phyloP scores from a whole-genome alignment of 2,797 vertebrate species.

The Acanthurus tractus region DNA sequence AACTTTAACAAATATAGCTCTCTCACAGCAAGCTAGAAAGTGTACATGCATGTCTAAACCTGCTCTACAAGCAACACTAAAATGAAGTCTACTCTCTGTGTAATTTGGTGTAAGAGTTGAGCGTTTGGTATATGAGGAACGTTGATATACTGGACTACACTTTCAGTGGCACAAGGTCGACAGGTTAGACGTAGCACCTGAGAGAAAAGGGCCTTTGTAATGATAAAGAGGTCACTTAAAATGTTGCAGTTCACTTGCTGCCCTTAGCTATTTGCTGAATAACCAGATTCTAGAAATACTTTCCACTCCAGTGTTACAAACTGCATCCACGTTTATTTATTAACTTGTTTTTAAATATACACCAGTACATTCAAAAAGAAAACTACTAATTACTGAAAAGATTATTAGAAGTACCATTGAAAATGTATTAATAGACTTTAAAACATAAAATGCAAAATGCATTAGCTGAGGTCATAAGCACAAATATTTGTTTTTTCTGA shows the following conservation, averaged over 20 bases:
- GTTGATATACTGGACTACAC: neutral
- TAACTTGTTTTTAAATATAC: slow-evolving; percentile 1
- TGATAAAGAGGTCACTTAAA: slow-evolving; percentile 54
- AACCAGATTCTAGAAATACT: slow-evolving; percentile 53
- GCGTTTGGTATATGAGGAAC: neutral
- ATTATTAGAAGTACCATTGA: neutral
- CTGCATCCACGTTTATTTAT: slow-evolving; percentile 10
- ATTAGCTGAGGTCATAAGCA: neutral
- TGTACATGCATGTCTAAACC: too few species aligned
- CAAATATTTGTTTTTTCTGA: neutral
- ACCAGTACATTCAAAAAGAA: neutral
- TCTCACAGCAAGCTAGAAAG: neutral
- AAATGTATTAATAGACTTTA: neutral
- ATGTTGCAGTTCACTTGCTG: slow-evolving; percentile 50
- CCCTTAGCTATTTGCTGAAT: slow-evolving; percentile 58
- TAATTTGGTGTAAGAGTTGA: too few species aligned
- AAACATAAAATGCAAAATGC: neutral
- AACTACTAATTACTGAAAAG: neutral
- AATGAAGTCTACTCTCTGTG: neutral
- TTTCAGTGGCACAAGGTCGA: slow-evolving; percentile 38
- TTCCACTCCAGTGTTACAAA: slow-evolving; percentile 51
- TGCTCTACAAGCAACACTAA: neutral
- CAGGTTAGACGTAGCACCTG: slow-evolving; percentile 37
- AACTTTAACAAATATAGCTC: slow-evolving; percentile 19
- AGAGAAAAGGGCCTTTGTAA: slow-evolving; percentile 48